Conservation (phyloP, 2,113 vertebrate genomes). For the Lepidothrix coronata region DNA sequence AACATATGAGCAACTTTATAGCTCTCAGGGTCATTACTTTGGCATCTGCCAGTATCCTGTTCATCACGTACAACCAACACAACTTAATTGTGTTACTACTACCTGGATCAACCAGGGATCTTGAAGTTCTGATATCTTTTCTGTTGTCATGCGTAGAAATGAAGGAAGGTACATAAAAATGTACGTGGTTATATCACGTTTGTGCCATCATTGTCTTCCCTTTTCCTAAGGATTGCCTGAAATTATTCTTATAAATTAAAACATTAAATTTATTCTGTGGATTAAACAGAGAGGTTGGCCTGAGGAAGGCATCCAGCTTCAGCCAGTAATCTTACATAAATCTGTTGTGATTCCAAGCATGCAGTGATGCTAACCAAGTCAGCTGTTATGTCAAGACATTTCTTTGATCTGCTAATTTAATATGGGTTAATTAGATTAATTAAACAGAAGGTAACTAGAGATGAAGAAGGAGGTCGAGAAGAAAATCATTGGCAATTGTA, state of each 20-base stretch:
- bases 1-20: not conserved
- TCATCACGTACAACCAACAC: not conserved
- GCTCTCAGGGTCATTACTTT: not conserved
- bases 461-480: not conserved
- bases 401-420: constrained; percentile 5
- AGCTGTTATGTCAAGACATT: not conserved
- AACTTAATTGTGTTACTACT: not conserved
- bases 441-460: not conserved
- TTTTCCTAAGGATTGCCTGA: not conserved
- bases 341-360: not conserved
- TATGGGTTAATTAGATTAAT: constrained; percentile 14
- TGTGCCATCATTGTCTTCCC: not conserved
- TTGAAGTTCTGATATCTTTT: not conserved
- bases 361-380: not conserved
- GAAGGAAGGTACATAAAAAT: not conserved
- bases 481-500: not conserved
- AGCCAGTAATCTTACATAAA: not conserved
- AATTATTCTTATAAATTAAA: not conserved
- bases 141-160: not conserved
- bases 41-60: not conserved
- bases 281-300: not conserved
- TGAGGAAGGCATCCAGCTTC: not conserved
- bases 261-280: not conserved
- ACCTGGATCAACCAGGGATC: not conserved
- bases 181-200: not conserved